Evolutionary conservation across 2,797 vertebrate species (phyloP).

Genomic region (Pipistrellus pipistrellus): DNA sequence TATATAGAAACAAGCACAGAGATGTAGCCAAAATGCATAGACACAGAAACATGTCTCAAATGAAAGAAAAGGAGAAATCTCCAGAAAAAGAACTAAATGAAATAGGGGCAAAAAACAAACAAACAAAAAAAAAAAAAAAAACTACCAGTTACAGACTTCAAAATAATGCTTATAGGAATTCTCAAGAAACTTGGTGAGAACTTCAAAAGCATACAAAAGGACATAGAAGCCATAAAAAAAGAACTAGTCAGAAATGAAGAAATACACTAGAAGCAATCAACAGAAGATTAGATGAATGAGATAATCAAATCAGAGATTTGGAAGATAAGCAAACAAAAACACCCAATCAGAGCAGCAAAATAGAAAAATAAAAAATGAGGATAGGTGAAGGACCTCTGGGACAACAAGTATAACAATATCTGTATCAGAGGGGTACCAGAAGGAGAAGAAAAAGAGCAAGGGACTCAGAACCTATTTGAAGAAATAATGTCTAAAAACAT

Average conservation of each 20-base stretch:
- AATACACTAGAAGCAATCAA: neutral
- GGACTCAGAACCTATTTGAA: neutral
- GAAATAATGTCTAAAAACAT: neutral
- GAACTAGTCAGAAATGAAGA: neutral
- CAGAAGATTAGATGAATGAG: neutral
- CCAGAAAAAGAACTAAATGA: neutral
- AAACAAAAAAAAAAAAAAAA: neutral
- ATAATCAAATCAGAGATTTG: neutral
- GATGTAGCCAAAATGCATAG: neutral
- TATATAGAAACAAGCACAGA: neutral
- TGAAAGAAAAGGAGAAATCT: neutral
- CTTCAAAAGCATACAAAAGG: neutral
- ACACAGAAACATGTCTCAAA: neutral
- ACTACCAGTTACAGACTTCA: neutral
- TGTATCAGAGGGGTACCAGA: neutral
- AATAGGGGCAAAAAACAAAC: neutral
- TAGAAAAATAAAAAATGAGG: neutral
- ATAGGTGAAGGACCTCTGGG: neutral
- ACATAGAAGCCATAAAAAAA: neutral
- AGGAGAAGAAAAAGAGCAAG: neutral
- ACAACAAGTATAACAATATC: neutral
- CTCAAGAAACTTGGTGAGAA: neutral
- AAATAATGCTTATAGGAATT: neutral
- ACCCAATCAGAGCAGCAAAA: neutral
- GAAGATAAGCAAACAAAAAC: neutral